Evolutionary conservation across 2,888 invertebrate genomes (phyloP).

Genomic region (Protophormia terraenovae): DNA sequence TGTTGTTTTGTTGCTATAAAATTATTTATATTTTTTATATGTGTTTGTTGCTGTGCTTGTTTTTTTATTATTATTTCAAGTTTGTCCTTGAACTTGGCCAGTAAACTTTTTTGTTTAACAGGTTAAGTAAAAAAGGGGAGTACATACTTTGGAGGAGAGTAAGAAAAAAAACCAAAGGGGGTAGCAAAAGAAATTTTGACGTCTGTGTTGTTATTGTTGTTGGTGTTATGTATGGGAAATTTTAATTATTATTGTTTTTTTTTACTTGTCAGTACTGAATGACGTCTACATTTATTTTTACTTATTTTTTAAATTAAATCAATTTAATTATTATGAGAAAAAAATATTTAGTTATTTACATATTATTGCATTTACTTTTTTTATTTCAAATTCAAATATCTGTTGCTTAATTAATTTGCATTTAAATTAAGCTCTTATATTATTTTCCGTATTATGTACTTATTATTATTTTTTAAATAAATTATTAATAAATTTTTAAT

Average conservation of each 20-base stretch:
- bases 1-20: neutral
- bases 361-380: neutral
- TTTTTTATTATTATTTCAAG: constrained; percentile 53
- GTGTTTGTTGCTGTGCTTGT: constrained; percentile 30
- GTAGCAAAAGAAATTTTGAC: neutral
- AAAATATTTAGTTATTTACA: neutral
- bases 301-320: too few relatives aligned
- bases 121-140: neutral
- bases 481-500: neutral
- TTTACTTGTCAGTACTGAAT: neutral
- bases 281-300: too few relatives aligned
- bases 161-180: neutral
- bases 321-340: neutral
- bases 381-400: neutral
- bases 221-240: neutral
- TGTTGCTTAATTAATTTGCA: neutral
- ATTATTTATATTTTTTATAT: constrained; percentile 17
- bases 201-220: neutral
- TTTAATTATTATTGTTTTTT: neutral
- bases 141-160: neutral
- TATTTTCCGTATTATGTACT: neutral
- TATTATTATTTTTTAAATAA: neutral
- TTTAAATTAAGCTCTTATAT: neutral
- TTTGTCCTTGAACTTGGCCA: constrained; percentile 76
- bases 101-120: constrained; percentile 67